These are phyloP conservation scores for Macaca fascicularis DNA, from an alignment of 2,113 vertebrate genomes.

Conservation along the genomic window DNA sequence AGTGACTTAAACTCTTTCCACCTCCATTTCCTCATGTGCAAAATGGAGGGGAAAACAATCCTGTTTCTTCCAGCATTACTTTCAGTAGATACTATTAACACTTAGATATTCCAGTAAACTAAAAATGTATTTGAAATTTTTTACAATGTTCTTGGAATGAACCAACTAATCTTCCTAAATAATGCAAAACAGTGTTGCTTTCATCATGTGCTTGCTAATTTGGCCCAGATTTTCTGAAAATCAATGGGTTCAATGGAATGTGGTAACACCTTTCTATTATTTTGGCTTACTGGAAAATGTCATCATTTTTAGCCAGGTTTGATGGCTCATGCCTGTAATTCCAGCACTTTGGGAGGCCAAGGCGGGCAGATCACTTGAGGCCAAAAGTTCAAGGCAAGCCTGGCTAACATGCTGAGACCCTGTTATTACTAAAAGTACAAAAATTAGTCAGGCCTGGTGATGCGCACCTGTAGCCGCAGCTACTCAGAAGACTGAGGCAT, in stretches of 20 bases:
- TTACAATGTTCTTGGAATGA: background rate
- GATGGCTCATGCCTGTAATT: too few species aligned
- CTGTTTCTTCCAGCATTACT: background rate
- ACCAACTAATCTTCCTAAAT: background rate
- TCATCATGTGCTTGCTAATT: background rate
- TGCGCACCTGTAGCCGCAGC: too few species aligned
- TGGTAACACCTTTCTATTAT: background rate
- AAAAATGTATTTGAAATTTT: background rate
- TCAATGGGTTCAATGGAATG: background rate
- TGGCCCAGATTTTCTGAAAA: background rate
- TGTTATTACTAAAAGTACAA: too few species aligned
- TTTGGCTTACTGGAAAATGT: background rate
- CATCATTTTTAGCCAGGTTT: background rate
- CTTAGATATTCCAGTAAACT: background rate
- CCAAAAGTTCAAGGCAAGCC: too few species aligned
- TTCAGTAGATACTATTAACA: background rate
- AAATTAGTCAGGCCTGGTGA: too few species aligned
- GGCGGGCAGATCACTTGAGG: too few species aligned
- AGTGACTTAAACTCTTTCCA: background rate
- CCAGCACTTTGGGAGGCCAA: too few species aligned
- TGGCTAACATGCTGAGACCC: too few species aligned
- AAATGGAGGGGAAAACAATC: background rate
- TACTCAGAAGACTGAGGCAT: too few species aligned
- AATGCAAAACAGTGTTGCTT: background rate
- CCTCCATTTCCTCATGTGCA: background rate